phyloP scores from a whole-genome alignment of 2,888 invertebrate genomes.

The Acheta domesticus region DNA sequence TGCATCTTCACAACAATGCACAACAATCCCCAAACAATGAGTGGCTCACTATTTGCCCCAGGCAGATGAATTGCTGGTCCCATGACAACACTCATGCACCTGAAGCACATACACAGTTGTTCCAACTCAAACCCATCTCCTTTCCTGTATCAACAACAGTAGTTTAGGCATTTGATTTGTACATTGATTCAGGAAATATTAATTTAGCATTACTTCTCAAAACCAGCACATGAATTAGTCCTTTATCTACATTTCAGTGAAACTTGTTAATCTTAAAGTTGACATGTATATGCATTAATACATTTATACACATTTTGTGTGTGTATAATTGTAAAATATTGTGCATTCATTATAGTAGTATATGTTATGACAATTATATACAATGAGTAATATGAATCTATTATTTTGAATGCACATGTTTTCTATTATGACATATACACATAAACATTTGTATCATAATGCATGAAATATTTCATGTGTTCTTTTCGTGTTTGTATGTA shows the following conservation, averaged over 20 bases:
- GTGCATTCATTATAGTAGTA: no score
- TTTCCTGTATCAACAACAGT: not conserved
- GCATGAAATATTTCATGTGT: no score
- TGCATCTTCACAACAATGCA: slow-evolving; percentile 22
- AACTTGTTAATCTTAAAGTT: not conserved
- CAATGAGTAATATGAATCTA: no score
- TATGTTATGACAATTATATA: no score
- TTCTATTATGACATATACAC: no score
- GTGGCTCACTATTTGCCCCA: slow-evolving; percentile 21
- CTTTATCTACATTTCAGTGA: not conserved
- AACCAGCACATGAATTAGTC: not conserved
- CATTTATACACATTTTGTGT: slow-evolving; percentile 7
- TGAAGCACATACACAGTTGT: not conserved
- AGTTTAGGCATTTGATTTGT: not conserved
- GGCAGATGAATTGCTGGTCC: slow-evolving; percentile 24
- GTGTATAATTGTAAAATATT: not conserved
- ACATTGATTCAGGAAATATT: not conserved
- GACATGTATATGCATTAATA: not conserved
- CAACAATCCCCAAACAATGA: slow-evolving; percentile 18
- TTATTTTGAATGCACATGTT: no score
- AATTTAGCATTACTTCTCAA: slow-evolving; percentile 7
- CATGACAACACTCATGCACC: slow-evolving; percentile 5
- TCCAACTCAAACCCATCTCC: not conserved
- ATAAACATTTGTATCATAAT: no score
- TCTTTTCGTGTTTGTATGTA: no score